These are phyloP conservation scores for Hylia prasina DNA, from an alignment of 2,113 vertebrate genomes.

Conservation along the genomic window DNA sequence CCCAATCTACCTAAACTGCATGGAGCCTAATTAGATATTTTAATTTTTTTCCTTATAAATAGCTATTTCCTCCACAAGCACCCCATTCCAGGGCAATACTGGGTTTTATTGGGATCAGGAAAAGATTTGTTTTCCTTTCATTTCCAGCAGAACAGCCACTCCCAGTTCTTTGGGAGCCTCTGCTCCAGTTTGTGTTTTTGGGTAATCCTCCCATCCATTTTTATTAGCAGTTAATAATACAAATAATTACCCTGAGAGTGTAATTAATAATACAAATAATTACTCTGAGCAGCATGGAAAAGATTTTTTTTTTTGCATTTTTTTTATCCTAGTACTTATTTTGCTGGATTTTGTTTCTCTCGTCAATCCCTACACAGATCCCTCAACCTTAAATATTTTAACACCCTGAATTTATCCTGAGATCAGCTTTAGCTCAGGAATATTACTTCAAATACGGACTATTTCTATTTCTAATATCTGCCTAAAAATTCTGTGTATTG, in stretches of 20 bases:
- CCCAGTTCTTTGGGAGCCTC: background rate
- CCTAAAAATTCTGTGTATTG: background rate
- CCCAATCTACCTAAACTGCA: background rate
- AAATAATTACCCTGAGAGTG: background rate
- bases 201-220: background rate
- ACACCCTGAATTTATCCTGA: background rate
- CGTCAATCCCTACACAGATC: background rate
- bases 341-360: background rate
- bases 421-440: background rate
- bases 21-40: background rate
- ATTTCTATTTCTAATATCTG: background rate
- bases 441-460: accelerated
- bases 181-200: background rate
- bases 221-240: background rate
- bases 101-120: background rate
- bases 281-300: background rate
- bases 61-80: background rate
- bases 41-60: background rate
- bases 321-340: background rate
- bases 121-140: background rate
- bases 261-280: background rate
- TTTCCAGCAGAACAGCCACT: background rate
- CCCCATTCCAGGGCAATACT: background rate
- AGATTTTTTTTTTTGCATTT: background rate
- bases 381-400: background rate